Evolutionary conservation across 2,797 vertebrate species (phyloP).

Genomic region (Phyllotis vaccarum): DNA sequence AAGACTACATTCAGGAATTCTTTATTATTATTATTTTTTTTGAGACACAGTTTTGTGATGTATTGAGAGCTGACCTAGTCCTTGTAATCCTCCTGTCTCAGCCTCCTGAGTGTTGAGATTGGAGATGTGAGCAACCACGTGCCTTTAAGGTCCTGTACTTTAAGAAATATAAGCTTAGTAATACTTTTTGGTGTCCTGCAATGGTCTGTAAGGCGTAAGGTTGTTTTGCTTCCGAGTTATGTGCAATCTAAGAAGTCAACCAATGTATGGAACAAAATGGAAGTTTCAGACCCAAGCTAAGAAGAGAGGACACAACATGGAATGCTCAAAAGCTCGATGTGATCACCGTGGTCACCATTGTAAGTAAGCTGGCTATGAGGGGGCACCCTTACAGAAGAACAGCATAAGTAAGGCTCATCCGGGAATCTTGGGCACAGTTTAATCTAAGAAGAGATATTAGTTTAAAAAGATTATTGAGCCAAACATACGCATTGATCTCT

Average conservation of each 20-base stretch:
- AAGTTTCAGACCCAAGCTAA: background rate
- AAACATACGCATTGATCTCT: constrained; percentile 35
- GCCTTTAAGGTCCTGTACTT: background rate
- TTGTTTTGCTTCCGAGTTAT: constrained; percentile 3
- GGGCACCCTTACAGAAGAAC: background rate
- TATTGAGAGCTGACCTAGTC: background rate
- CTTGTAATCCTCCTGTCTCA: background rate
- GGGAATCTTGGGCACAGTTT: background rate
- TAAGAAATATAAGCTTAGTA: background rate
- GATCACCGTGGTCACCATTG: background rate
- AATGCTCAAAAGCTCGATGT: background rate
- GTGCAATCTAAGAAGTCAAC: background rate
- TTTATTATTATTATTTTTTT: too few species aligned
- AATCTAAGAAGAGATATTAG: constrained; percentile 7
- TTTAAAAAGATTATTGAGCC: constrained; percentile 31
- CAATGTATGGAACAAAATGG: background rate
- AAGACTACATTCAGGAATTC: constrained; percentile 38
- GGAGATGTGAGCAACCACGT: background rate
- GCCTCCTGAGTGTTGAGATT: background rate
- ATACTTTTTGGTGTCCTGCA: background rate
- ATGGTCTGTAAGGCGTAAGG: background rate
- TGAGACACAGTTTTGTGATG: background rate
- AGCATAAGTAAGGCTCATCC: background rate
- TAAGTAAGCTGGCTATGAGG: background rate
- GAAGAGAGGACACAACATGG: background rate